These are phyloP conservation scores for Gastrophryne carolinensis DNA, from an alignment of 2,797 vertebrate genomes.

Conservation along the genomic window DNA sequence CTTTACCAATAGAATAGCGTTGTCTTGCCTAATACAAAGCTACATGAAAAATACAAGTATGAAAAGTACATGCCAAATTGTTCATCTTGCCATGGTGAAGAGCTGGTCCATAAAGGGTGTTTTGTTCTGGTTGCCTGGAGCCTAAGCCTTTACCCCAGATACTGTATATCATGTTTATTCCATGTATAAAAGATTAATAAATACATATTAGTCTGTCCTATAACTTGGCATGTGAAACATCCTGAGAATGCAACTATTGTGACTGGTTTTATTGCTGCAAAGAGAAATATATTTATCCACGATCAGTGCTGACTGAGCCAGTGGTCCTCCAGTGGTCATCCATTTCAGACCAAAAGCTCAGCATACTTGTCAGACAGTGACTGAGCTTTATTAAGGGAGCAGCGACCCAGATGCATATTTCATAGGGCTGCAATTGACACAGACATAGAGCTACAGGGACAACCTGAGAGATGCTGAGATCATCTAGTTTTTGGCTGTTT, in stretches of 20 bases:
- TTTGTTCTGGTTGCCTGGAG: too few species aligned
- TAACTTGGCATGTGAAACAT: not conserved
- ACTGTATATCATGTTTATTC: too few species aligned
- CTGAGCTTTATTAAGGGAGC: not conserved
- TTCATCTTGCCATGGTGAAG: too few species aligned
- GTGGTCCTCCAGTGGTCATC: conserved; percentile 6
- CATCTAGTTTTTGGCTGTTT: not conserved
- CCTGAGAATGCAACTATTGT: not conserved
- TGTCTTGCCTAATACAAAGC: too few species aligned
- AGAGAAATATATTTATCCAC: conserved; percentile 11
- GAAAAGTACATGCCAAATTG: too few species aligned
- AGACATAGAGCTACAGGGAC: conserved; percentile 19
- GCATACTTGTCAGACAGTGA: not conserved
- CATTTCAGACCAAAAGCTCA: conserved; percentile 9
- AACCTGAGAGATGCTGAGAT: conserved; percentile 24
- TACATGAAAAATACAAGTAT: too few species aligned
- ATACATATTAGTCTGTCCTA: not conserved
- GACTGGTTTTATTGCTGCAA: not conserved
- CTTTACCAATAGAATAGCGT: too few species aligned
- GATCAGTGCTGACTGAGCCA: not conserved
- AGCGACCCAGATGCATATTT: conserved; percentile 43
- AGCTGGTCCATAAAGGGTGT: too few species aligned
- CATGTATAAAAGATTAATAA: not conserved
- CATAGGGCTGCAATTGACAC: conserved; percentile 7
- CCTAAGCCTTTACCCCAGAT: too few species aligned